A percentile compares a stretch with the other conserved stretches of the same genome.
phyloP scores from a whole-genome alignment of 2,113 vertebrate genomes.

The Telmatochromis brichardi region DNA sequence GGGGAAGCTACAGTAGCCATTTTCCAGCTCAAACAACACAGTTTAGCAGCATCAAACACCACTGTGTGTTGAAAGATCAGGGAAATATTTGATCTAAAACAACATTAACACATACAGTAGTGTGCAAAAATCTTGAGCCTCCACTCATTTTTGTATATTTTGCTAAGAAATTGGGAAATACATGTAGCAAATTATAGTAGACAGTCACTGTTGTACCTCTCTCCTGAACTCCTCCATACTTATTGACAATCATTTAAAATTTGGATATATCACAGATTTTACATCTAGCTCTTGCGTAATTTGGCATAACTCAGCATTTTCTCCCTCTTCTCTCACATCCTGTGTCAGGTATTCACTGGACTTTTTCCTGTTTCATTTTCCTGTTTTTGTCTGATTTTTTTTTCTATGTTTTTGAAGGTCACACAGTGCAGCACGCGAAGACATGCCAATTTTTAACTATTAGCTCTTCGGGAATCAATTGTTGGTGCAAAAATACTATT shows the following conservation, averaged over 20 bases:
- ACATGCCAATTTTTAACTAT: neutral
- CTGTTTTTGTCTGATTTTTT: neutral
- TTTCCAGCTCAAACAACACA: constrained; percentile 7
- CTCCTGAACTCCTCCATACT: neutral
- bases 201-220: neutral
- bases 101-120: neutral
- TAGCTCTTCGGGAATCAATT: neutral
- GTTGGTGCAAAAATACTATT: neutral
- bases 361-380: neutral
- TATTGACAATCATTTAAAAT: neutral
- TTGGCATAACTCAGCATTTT: neutral
- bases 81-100: neutral
- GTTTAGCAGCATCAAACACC: neutral
- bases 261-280: neutral
- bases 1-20: neutral
- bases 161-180: neutral
- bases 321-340: neutral
- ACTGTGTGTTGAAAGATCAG: neutral
- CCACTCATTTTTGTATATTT: neutral
- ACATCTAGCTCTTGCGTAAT: neutral
- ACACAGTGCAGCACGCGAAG: accelerated
- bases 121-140: neutral
- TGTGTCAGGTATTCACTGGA: neutral
- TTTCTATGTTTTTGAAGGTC: neutral
- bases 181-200: neutral